phyloP scores from a whole-genome alignment of 1,140 invertebrate genomes.

The Megathymus violae region DNA sequence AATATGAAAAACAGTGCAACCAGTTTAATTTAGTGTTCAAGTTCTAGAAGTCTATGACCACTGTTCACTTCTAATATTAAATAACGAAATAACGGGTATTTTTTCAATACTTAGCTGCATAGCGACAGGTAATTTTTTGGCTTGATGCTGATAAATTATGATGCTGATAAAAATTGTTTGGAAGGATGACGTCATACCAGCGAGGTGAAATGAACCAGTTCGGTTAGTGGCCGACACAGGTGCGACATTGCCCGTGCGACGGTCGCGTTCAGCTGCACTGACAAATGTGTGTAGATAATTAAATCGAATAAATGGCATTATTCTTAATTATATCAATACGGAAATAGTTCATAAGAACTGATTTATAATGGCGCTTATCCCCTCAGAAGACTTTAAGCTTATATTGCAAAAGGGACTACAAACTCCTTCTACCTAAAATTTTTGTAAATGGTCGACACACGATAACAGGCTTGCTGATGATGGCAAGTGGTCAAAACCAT shows the following conservation, averaged over 20 bases:
- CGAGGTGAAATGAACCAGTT: conserved; percentile 56
- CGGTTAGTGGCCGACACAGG: conserved; percentile 53
- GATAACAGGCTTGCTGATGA: too few relatives aligned
- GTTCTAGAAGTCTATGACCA: too few relatives aligned
- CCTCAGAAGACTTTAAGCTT: too few relatives aligned
- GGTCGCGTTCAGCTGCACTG: conserved; percentile 36
- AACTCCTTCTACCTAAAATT: too few relatives aligned
- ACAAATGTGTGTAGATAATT: conserved; percentile 21
- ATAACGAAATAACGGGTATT: neutral
- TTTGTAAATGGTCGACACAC: too few relatives aligned
- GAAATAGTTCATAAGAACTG: neutral
- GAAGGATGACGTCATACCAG: conserved; percentile 51
- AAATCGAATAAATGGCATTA: conserved; percentile 2
- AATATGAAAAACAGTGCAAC: too few relatives aligned
- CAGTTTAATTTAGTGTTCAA: too few relatives aligned
- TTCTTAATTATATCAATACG: neutral
- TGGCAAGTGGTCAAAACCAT: too few relatives aligned
- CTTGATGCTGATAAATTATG: conserved; percentile 4
- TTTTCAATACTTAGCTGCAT: conserved; percentile 3
- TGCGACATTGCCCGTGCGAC: conserved; percentile 59
- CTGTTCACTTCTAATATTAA: too few relatives aligned
- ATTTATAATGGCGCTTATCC: neutral
- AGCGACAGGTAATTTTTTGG: conserved; percentile 13
- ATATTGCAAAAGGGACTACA: too few relatives aligned
- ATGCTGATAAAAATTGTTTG: conserved; percentile 3